Conservation (phyloP, 2,888 invertebrate genomes). For the Serrognathus titanus region DNA sequence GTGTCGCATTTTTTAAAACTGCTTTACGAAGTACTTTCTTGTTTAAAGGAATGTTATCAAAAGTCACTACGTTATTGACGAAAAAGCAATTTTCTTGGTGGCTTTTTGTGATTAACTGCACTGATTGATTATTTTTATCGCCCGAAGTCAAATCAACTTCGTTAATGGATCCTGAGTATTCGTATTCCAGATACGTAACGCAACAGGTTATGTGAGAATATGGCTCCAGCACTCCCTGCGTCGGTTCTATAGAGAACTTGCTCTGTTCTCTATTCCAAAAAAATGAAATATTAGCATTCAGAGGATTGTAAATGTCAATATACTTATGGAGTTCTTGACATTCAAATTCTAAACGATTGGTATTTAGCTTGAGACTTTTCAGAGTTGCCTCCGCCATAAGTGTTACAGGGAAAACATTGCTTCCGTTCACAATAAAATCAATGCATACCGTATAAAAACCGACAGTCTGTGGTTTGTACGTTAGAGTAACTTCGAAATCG, state of each 20-base stretch:
- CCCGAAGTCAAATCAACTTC: slow-evolving; percentile 11
- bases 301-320: slow-evolving; percentile 7
- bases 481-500: not conserved
- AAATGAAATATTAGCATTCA: slow-evolving; percentile 6
- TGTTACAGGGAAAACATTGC: slow-evolving; percentile 6
- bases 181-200: not conserved
- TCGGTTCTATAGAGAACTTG: slow-evolving; percentile 6
- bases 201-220: not conserved
- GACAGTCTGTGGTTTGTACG: not conserved
- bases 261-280: not conserved
- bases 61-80: not conserved
- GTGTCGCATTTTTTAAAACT: slow-evolving; percentile 1
- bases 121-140: not conserved
- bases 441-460: slow-evolving; percentile 10
- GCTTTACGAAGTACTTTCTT: not conserved
- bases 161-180: not conserved
- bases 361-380: slow-evolving; percentile 4
- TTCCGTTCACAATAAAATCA: slow-evolving; percentile 11
- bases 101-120: not conserved
- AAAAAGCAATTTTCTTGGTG: not conserved
- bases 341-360: slow-evolving; percentile 1
- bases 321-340: not conserved
- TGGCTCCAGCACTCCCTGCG: not conserved
- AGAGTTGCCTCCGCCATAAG: slow-evolving; percentile 6
- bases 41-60: slow-evolving; percentile 12